Evolutionary conservation across 2,888 invertebrate genomes (phyloP), one percentile per base, ranked within the genome.

Genomic region (Elysia crispata): DNA sequence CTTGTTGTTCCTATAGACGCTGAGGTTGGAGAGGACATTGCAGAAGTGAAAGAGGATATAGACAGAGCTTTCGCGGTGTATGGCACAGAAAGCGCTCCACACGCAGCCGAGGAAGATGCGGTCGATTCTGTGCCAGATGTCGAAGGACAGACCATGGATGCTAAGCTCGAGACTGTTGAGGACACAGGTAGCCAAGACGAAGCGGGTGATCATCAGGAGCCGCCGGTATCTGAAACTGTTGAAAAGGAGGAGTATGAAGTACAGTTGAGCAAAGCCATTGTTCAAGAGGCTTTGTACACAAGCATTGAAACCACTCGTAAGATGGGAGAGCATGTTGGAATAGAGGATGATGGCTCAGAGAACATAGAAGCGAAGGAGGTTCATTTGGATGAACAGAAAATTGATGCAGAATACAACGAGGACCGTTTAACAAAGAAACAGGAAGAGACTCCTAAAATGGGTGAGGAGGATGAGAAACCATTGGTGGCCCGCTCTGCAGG

Each of bases 211-310:
- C 6, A 60, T 60, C 3, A 15, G 20, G 15, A 20, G 23, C n/a
- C 20, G 60, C 66, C 28, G 72, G 62, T 25, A 28, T 74, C 33
- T 41, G 20, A 3, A 18, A 41, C 31, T 33, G n/a, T 6, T 31
- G 78, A 77, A 75, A 57, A 41, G n/a, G 76, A 62, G 41, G 77
- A 62, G 15, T 80, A 76, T 76, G 80, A 80, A 66, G 18, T 76
- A 20, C 33, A 76, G 18, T 54, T 80, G 1, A 80, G 80, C 25
- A 80, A 50, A 57, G 72, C 54, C 11, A 80, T 80, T 50, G 76
- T 80, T 11, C 69, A 80, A 64, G 80, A 80, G 33, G 80, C 80
- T 70, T 62, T 80, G n/a, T 62, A 76, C 57, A 72, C 80, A 0
- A 76, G 80, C 20, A 62, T 80, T 62, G 80, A 80, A 31, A 62